Conservation (phyloP, 1,140 invertebrate species). For the Akabosia matsudoensis region DNA sequence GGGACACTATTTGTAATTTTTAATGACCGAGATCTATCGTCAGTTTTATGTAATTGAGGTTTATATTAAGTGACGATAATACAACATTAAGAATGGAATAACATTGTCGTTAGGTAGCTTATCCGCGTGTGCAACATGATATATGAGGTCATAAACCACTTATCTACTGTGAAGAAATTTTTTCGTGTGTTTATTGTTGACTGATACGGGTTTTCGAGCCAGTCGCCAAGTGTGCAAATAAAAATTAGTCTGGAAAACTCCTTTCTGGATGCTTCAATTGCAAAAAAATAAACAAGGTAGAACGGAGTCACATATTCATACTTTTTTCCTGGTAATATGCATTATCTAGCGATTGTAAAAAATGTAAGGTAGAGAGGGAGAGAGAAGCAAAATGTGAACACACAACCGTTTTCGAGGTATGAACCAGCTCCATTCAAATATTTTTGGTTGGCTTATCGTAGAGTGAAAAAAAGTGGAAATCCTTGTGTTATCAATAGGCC, state of each 20-base stretch:
- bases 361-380: background rate
- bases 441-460: constrained; percentile 4
- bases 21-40: too few relatives aligned
- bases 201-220: background rate
- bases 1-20: too few relatives aligned
- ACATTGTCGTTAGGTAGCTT: background rate
- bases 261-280: background rate
- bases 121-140: background rate
- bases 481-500: constrained; percentile 1
- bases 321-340: background rate
- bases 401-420: background rate
- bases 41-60: too few relatives aligned
- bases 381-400: background rate
- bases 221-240: constrained; percentile 2
- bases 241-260: constrained; percentile 1
- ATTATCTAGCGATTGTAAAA: background rate
- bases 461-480: background rate
- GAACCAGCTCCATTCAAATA: background rate
- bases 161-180: constrained; percentile 3
- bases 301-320: background rate
- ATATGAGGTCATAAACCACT: background rate
- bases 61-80: too few relatives aligned
- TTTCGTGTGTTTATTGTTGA: background rate
- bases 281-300: background rate
- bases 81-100: too few relatives aligned